Evolutionary conservation across 2,113 vertebrate genomes (phyloP).

Genomic region (Tenebrosternarchus preto): DNA sequence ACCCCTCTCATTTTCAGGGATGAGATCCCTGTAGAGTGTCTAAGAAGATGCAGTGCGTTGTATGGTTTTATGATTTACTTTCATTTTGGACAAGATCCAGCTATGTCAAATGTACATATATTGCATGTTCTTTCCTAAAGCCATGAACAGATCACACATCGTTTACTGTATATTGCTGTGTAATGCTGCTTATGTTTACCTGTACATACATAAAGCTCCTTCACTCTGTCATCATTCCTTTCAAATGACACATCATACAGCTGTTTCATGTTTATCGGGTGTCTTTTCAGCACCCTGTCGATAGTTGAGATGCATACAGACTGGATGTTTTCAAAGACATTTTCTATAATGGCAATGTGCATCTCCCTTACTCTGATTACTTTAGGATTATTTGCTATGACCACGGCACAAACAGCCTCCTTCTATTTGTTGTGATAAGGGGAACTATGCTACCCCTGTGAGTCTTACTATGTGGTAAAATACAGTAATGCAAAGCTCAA

Average conservation of each 20-base stretch:
- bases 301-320: too few species aligned
- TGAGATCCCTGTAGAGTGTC: background rate
- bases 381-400: too few species aligned
- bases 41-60: background rate
- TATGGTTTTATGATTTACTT: background rate
- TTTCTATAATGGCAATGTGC: too few species aligned
- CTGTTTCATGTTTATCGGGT: conserved; percentile 25
- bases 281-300: background rate
- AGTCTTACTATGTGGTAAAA: too few species aligned
- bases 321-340: background rate
- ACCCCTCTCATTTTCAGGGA: background rate
- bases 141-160: background rate
- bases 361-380: too few species aligned
- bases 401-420: too few species aligned
- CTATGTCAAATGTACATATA: conserved; percentile 6
- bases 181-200: too few species aligned
- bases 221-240: conserved; percentile 38
- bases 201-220: conserved; percentile 1
- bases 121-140: conserved; percentile 29
- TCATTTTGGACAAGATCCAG: conserved; percentile 33
- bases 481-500: too few species aligned
- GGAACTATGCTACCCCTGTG: too few species aligned
- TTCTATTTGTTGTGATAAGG: too few species aligned
- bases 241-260: conserved; percentile 33
- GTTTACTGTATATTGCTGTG: too few species aligned